Percentiles rank a stretch among this genome's conserved stretches.
These are phyloP conservation scores for Brachymystax lenok DNA, from an alignment of 2,797 vertebrate species.

Conservation along the genomic window DNA sequence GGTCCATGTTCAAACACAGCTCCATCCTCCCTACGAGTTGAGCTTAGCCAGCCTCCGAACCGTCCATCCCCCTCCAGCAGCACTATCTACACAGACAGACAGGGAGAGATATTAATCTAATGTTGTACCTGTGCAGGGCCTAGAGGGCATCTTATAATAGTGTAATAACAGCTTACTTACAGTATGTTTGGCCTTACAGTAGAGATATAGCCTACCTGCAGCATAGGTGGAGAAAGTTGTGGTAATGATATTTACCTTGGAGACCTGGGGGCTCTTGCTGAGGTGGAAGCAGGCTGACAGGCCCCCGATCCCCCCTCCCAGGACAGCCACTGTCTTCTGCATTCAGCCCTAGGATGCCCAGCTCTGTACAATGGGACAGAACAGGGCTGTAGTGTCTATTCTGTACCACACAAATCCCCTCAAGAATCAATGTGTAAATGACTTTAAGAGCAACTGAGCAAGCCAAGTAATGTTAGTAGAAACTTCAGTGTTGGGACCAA, in stretches of 20 bases:
- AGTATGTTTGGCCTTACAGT: not conserved
- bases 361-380: constrained; percentile 7
- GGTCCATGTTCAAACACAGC: constrained; percentile 90
- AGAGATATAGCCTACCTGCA: not conserved
- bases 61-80: constrained; percentile 80
- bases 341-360: constrained; percentile 52
- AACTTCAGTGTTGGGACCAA: not conserved
- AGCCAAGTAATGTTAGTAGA: not conserved
- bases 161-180: constrained; percentile 26
- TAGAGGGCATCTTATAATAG: not conserved
- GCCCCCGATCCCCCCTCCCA: constrained; percentile 81
- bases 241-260: constrained; percentile 63
- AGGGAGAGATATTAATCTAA: not conserved
- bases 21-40: constrained; percentile 80
- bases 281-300: constrained; percentile 78
- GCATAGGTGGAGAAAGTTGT: not conserved
- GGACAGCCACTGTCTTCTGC: constrained; percentile 74
- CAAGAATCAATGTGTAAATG: not conserved
- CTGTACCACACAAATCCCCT: not conserved
- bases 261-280: constrained; percentile 54
- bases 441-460: not conserved
- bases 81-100: constrained; percentile 64
- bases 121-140: not conserved
- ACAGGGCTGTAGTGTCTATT: not conserved
- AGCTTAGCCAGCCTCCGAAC: constrained; percentile 87